These are phyloP conservation scores for Paraescarpia echinospica DNA, from an alignment of 1,140 invertebrate species.

Conservation along the genomic window DNA sequence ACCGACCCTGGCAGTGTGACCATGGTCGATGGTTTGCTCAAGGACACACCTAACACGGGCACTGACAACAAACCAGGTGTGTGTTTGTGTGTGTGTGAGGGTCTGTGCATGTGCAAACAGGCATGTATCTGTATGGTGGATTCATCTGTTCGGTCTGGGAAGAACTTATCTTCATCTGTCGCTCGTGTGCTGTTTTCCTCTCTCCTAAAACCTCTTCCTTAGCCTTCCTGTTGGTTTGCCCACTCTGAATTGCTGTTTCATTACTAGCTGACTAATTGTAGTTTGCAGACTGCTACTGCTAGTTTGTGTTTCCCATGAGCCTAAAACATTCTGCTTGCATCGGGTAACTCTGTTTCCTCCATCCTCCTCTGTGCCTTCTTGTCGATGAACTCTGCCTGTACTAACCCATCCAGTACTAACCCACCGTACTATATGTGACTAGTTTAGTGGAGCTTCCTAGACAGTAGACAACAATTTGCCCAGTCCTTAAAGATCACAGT, in stretches of 20 bases:
- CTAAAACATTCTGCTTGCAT: neutral
- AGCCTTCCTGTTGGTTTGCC: neutral
- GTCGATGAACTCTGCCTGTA: too few relatives aligned
- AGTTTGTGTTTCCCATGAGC: neutral
- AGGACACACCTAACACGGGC: neutral
- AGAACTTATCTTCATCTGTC: neutral
- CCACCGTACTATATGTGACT: too few relatives aligned
- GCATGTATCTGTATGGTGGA: neutral
- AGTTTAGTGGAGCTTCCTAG: too few relatives aligned
- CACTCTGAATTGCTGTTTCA: neutral
- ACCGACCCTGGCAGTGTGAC: neutral
- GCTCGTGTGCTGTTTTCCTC: neutral
- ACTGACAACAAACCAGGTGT: neutral
- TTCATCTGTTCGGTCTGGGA: neutral
- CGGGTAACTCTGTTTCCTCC: neutral
- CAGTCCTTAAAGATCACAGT: too few relatives aligned
- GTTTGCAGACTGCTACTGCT: neutral
- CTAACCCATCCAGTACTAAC: too few relatives aligned
- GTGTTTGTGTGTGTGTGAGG: neutral
- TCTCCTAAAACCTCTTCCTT: neutral
- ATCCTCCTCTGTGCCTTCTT: neutral
- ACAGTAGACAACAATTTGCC: too few relatives aligned
- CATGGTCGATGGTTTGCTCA: neutral
- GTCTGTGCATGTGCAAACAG: neutral
- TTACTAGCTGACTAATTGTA: neutral